Conservation (phyloP, 2,888 invertebrate species). For the Cataglyphis rosenhaueri region DNA sequence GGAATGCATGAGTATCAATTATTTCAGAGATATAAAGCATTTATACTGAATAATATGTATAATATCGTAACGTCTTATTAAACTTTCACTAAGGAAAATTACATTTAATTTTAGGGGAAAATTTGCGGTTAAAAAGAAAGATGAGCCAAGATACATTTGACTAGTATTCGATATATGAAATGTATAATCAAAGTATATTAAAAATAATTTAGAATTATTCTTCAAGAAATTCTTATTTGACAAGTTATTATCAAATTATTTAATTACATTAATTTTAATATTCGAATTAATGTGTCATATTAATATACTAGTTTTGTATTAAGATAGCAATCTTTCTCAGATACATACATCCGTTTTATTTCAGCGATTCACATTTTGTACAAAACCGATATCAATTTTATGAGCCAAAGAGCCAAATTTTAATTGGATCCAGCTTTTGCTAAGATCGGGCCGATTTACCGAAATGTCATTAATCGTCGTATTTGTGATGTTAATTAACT, state of each 20-base stretch:
- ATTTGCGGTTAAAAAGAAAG: background rate
- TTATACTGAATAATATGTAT: background rate
- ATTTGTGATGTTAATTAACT: slow-evolving; percentile 3
- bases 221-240: background rate
- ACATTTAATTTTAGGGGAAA: background rate
- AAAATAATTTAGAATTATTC: background rate
- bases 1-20: background rate
- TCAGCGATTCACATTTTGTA: background rate
- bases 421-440: background rate
- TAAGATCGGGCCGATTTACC: background rate
- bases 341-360: background rate
- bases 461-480: background rate
- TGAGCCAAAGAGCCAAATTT: background rate
- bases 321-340: background rate
- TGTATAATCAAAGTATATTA: background rate
- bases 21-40: background rate
- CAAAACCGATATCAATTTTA: background rate
- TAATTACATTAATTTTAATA: background rate
- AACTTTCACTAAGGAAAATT: slow-evolving; percentile 9
- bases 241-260: background rate
- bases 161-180: background rate
- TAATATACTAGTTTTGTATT: background rate
- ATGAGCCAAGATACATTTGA: background rate
- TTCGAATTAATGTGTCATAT: background rate
- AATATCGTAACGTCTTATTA: background rate